Conservation (phyloP, 2,113 vertebrate genomes). For the Paramisgurnus dabryanus region DNA sequence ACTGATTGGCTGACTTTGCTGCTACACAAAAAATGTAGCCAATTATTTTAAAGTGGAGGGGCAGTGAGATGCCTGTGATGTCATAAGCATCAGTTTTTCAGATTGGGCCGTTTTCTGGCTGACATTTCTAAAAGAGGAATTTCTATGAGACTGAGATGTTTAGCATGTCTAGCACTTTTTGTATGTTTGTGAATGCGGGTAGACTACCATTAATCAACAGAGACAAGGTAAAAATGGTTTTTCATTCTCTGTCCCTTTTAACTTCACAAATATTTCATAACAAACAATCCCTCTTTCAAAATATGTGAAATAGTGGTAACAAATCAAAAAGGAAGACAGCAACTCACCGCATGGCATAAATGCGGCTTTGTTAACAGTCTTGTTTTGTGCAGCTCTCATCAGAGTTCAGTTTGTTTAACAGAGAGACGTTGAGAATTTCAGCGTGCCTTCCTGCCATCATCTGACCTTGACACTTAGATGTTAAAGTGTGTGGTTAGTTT, state of each 20-base stretch:
- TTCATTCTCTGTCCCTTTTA: neutral
- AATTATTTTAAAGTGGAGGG: no score
- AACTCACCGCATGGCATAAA: neutral
- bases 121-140: no score
- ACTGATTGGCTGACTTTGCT: no score
- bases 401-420: constrained; percentile 2
- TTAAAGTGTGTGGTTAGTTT: constrained; percentile 52
- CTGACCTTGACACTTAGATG: constrained; percentile 47
- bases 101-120: no score
- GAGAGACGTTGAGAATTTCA: neutral
- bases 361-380: constrained; percentile 11
- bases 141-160: no score
- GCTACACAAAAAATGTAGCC: no score
- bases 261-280: neutral
- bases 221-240: no score
- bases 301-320: neutral
- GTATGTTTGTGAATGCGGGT: no score
- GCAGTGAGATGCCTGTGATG: no score
- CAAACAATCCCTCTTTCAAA: neutral
- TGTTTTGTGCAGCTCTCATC: neutral
- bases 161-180: no score
- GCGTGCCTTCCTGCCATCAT: constrained; percentile 11
- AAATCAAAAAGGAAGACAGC: neutral
- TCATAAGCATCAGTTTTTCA: no score
- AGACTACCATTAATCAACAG: no score